Percentiles rank a stretch among this genome's conserved stretches.
Evolutionary conservation across 23 tunicate species (phyloP).

Genomic region (Clavelina lepadiformis): DNA sequence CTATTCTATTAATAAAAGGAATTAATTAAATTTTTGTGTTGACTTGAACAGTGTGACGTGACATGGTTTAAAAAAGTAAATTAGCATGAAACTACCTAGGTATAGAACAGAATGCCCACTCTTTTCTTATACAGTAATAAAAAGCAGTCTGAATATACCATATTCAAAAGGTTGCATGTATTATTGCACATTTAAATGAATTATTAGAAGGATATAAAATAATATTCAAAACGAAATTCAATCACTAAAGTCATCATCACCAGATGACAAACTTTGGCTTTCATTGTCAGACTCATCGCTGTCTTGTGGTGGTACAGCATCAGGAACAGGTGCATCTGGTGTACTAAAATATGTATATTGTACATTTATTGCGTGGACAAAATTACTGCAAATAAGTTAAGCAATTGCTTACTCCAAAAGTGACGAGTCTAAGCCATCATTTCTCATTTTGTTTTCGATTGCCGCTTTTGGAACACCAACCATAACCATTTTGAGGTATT

Average conservation of each 20-base stretch:
- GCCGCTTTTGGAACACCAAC: slow-evolving; percentile 91
- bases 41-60: too few species aligned
- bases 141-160: too few species aligned
- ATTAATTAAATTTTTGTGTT: too few species aligned
- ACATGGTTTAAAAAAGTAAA: too few species aligned
- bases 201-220: too few species aligned
- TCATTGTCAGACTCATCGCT: slow-evolving; percentile 60
- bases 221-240: slow-evolving; percentile 9
- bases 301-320: slow-evolving; percentile 25
- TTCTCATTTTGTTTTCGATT: slow-evolving; percentile 72
- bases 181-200: too few species aligned
- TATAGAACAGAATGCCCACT: too few species aligned
- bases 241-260: slow-evolving; percentile 81
- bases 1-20: too few species aligned
- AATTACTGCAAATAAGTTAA: slow-evolving; percentile 3
- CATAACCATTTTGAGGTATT: slow-evolving; percentile 72
- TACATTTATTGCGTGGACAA: neutral
- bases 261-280: slow-evolving; percentile 68
- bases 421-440: slow-evolving; percentile 77
- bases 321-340: slow-evolving; percentile 89
- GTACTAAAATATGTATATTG: slow-evolving; percentile 36
- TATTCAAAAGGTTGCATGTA: too few species aligned
- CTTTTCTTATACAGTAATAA: too few species aligned
- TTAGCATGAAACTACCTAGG: too few species aligned
- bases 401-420: slow-evolving; percentile 61